Conservation (phyloP, 2,888 invertebrate genomes). For the Dendrolimus houi region DNA sequence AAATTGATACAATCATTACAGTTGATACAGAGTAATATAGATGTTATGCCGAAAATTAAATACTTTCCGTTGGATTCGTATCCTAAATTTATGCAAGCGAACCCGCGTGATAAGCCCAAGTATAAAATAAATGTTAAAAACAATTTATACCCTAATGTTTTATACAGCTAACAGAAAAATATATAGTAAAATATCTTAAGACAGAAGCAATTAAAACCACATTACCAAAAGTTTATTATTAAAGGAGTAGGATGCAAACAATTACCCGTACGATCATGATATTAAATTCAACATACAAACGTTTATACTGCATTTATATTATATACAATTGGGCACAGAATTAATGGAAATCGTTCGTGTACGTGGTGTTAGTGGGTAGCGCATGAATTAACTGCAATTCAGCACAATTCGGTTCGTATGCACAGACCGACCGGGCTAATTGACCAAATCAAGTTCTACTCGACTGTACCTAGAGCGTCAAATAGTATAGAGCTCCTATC, state of each 20-base stretch:
- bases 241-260: background rate
- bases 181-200: too few relatives aligned
- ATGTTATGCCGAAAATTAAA: too few relatives aligned
- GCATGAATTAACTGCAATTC: conserved; percentile 10
- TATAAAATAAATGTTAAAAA: too few relatives aligned
- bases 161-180: too few relatives aligned
- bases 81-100: too few relatives aligned
- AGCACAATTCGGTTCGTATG: conserved; percentile 5
- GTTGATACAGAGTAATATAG: too few relatives aligned
- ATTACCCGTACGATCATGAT: background rate
- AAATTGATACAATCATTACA: too few relatives aligned
- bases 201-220: too few relatives aligned
- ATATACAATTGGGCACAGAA: background rate
- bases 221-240: background rate
- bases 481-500: background rate
- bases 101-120: too few relatives aligned
- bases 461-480: background rate
- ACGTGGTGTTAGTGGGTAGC: background rate
- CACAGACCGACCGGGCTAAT: conserved; percentile 31
- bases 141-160: too few relatives aligned
- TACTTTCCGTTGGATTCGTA: too few relatives aligned
- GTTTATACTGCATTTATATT: background rate
- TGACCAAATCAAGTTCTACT: conserved; percentile 28
- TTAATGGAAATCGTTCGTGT: conserved; percentile 1
- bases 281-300: background rate